Percentiles rank a stretch among this genome's conserved stretches.
phyloP scores from a whole-genome alignment of 2,888 invertebrate genomes.

The Agrilus biguttatus region DNA sequence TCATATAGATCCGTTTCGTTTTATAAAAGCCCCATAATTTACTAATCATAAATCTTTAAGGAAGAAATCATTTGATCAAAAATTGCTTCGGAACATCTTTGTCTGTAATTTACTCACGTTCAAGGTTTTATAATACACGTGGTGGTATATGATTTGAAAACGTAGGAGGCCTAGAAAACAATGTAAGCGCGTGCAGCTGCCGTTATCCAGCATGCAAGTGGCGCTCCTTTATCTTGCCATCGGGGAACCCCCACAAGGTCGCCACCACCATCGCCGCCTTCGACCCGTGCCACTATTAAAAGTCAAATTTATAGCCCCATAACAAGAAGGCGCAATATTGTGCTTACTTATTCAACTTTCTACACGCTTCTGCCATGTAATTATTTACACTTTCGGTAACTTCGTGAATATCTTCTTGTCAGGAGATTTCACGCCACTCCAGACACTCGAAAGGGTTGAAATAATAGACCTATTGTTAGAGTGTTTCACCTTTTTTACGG shows the following conservation, averaged over 20 bases:
- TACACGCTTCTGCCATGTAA: conserved; percentile 11
- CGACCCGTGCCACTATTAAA: conserved; percentile 10
- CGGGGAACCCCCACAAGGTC: conserved; percentile 7
- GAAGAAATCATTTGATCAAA: too few relatives aligned
- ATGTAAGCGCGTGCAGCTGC: conserved; percentile 10
- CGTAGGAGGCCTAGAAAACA: conserved; percentile 8
- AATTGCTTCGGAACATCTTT: too few relatives aligned
- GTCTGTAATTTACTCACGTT: too few relatives aligned
- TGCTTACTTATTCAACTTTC: conserved; percentile 8
- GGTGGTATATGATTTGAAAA: neutral
- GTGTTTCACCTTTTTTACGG: too few relatives aligned
- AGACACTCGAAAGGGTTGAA: conserved; percentile 4
- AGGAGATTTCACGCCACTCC: neutral
- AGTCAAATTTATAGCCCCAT: conserved; percentile 13
- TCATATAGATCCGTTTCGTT: too few relatives aligned
- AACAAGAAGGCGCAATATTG: conserved; percentile 15
- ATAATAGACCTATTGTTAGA: too few relatives aligned
- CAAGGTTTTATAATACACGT: too few relatives aligned
- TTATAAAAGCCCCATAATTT: too few relatives aligned
- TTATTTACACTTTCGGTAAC: conserved; percentile 14
- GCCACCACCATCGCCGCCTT: conserved; percentile 9
- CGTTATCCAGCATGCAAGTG: too few relatives aligned
- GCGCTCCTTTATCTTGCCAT: too few relatives aligned
- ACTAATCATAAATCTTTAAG: too few relatives aligned
- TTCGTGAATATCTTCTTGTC: conserved; percentile 10